Base-by-base conservation (phyloP, 2,113 vertebrate genomes). In the Carollia perspicillata region DNA sequence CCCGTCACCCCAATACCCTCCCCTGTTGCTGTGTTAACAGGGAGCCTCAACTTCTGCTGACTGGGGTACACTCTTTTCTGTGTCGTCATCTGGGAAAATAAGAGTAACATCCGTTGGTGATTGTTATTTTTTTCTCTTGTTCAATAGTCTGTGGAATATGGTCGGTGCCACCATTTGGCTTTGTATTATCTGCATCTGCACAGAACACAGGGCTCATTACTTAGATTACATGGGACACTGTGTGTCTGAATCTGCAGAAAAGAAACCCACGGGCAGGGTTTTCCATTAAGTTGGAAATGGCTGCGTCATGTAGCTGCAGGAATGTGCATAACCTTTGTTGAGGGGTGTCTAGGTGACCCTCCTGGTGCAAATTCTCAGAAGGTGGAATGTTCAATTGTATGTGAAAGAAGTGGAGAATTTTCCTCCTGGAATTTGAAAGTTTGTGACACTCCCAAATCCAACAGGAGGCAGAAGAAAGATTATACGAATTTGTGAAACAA, bases 401-500 rank as follows among this genome's bases (percentile, higher is more conserved):
- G 68, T 42, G 77, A 93, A 90, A 65, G n/a, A 89, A 90, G 23
- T 83, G 37, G 63, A 71, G 93, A 92, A 23, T 13, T 89, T 83
- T n/a, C n/a, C 20, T 92, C 18, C 47, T 80, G 33, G 63, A 92
- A 90, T 96, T 89, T 58, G 86, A 95, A 89, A 58, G 71, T 92
- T 47, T 95, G 42, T 89, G 55, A 58, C 13, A 95, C 5, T 87
- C 28, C n/a, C 9, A 90, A 89, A 78, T 86, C n/a, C 28, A 75
- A 40, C 12, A 40, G 75, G 94, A 89, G 55, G 55, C 23, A 89
- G 40, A 77, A 74, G 55, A 89, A 94, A 78, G 87, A 72, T 16
- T 63, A 53, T 74, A 55, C 18, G 28, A 47, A 63, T 78, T 40
- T 74, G 47, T 63, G 35, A 86, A 86, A 63, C 47, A 69, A 60